These are phyloP conservation scores for Magallana gigas DNA, from an alignment of 1,140 invertebrate genomes.

Conservation along the genomic window DNA sequence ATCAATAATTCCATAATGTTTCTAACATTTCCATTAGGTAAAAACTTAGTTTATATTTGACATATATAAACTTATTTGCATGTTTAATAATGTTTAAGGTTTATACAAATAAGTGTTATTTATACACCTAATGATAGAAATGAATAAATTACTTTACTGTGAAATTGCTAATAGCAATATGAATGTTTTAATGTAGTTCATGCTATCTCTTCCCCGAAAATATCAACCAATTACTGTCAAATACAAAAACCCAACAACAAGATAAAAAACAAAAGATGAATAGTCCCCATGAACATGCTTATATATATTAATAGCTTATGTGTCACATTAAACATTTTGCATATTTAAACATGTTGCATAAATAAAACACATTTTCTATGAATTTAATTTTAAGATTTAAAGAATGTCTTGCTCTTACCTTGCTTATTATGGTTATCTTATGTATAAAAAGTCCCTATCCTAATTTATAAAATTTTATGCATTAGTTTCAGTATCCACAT, in stretches of 20 bases:
- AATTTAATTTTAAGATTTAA: neutral
- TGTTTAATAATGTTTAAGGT: neutral
- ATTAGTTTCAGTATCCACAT: neutral
- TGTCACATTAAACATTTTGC: neutral
- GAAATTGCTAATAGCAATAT: too few species aligned
- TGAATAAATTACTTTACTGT: too few species aligned
- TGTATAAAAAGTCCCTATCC: neutral
- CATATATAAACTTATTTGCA: neutral
- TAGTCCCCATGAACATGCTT: neutral
- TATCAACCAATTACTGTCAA: neutral
- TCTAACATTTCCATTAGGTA: too few species aligned
- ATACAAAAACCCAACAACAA: too few species aligned
- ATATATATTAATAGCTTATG: neutral
- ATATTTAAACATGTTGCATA: too few species aligned
- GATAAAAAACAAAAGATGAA: neutral
- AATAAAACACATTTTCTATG: neutral
- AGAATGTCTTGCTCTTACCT: neutral
- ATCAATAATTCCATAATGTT: neutral
- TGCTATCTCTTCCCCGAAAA: neutral
- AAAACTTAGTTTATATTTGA: neutral
- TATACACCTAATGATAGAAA: too few species aligned
- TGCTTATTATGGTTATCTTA: neutral
- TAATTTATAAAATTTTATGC: neutral
- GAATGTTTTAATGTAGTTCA: too few species aligned
- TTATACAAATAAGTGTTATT: neutral